A percentile compares a stretch with the other conserved stretches of the same genome.
Conservation (phyloP, 1,140 invertebrate genomes). For the Drosophila pruinosa region DNA sequence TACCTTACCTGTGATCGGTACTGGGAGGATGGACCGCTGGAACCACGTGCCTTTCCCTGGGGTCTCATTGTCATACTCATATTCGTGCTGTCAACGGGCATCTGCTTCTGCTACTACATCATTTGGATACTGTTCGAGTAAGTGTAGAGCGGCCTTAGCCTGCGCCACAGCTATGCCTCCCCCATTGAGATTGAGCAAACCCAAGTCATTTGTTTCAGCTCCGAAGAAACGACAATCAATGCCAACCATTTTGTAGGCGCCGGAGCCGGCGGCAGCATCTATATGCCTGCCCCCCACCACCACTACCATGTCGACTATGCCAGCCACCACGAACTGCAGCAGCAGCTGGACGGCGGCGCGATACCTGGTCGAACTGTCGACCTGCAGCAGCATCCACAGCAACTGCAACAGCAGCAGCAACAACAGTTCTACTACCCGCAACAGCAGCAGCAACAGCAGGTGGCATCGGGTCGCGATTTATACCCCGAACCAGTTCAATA, state of each 20-base stretch:
- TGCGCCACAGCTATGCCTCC: not conserved
- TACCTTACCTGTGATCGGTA: constrained; percentile 95
- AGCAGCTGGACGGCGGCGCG: constrained; percentile 59
- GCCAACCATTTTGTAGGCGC: constrained; percentile 61
- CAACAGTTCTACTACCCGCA: constrained; percentile 51
- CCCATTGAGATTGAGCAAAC: constrained; percentile 73
- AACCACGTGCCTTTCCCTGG: constrained; percentile 91
- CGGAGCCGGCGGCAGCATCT: constrained; percentile 56
- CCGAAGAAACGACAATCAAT: constrained; percentile 83
- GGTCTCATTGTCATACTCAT: constrained; percentile 89
- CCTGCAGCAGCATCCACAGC: constrained; percentile 43
- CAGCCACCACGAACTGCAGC: constrained; percentile 50
- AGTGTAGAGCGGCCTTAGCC: constrained; percentile 82
- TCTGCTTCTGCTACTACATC: constrained; percentile 94
- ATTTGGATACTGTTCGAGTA: constrained; percentile 95
- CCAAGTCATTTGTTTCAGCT: constrained; percentile 82
- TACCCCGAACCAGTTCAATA: constrained; percentile 77
- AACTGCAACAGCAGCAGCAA: constrained; percentile 45
- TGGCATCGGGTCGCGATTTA: constrained; percentile 56
- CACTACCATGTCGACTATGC: constrained; percentile 71
- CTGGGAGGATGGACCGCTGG: constrained; percentile 92
- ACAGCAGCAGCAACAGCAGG: constrained; percentile 27
- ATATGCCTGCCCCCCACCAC: constrained; percentile 70
- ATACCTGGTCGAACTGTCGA: constrained; percentile 61
- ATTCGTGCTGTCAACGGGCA: constrained; percentile 89